Evolutionary conservation across 2,888 invertebrate genomes (phyloP), one percentile per base, ranked within the genome.

Genomic region (Anagyrus pseudococci): DNA sequence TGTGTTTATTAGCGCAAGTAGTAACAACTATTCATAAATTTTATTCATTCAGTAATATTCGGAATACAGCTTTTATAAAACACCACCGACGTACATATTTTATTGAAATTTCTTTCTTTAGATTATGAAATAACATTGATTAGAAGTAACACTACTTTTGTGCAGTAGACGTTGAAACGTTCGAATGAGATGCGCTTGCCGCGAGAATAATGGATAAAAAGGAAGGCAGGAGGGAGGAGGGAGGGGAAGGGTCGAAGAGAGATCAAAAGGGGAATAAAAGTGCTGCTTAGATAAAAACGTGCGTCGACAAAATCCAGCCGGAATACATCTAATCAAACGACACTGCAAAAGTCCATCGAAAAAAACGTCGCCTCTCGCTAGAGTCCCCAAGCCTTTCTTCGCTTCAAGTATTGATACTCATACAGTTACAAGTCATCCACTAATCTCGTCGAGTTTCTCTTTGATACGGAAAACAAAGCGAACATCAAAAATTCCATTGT

Each of bases 111-210:
- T 70, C 59, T 62, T 67, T 46, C 70, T 72, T 69, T 74, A 74
- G 69, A 73, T 71, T 77, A 77, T 64, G 69, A 77, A 77, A 77
- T 76, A 80, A 78, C 77, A 80, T 74, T 78, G 72, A 79, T 77
- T 75, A 74, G 75, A 71, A 72, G 67, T 77, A 76, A 75, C 10
- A 37, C 75, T 75, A 73, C 70, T 76, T n/a, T 80, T 79, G 79
- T 80, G 79, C 80, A 80, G 75, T 78, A 80, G 80, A 79, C 77
- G 75, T 75, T 77, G 70, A 79, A 78, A 77, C 68, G n/a, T n/a
- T 75, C 75, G 71, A 73, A 76, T 74, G 72, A 72, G 33, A 37
- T 37, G 73, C 76, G 69, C 68, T 75, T 73, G 72, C 72, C 69
- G 62, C n/a, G n/a, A n/a, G n/a, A n/a, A 74, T 71, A 74, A 74